These are phyloP conservation scores for Myxocyprinus asiaticus DNA, from an alignment of 2,113 vertebrate genomes.

Conservation along the genomic window DNA sequence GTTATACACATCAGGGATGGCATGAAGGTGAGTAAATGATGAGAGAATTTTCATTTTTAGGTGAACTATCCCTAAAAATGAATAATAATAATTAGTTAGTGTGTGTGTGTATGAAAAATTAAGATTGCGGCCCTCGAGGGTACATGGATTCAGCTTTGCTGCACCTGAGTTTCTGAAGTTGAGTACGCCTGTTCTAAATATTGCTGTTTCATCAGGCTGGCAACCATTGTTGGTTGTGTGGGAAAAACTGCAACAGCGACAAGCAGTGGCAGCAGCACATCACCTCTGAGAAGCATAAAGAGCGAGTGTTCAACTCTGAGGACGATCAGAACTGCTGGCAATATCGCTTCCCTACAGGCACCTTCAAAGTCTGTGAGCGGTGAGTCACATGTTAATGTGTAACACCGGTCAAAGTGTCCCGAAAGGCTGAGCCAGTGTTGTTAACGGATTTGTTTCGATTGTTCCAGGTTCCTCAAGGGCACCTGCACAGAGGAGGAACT, in stretches of 20 bases:
- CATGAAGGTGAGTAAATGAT: no score
- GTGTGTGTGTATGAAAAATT: no score
- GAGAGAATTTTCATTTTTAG: no score
- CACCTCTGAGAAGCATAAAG: slow-evolving; percentile 97
- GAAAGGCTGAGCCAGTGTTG: not conserved
- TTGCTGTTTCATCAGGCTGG: slow-evolving; percentile 78
- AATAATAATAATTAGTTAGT: no score
- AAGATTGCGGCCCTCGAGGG: no score
- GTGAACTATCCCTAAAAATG: no score
- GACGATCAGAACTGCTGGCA: slow-evolving; percentile 98
- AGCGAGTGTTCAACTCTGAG: slow-evolving; percentile 94
- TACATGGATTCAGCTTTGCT: no score
- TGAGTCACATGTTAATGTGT: slow-evolving; percentile 57
- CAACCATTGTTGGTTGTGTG: slow-evolving; percentile 98
- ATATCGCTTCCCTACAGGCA: slow-evolving; percentile 93
- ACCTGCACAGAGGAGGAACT: slow-evolving; percentile 85
- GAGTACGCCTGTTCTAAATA: not conserved
- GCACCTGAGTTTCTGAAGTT: no score
- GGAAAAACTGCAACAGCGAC: slow-evolving; percentile 98
- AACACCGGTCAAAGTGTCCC: not conserved
- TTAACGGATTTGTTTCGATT: not conserved
- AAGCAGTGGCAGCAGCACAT: slow-evolving; percentile 99
- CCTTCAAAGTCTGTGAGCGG: slow-evolving; percentile 93
- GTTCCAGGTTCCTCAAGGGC: slow-evolving; percentile 82
- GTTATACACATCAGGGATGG: no score